A percentile compares a stretch with the other conserved stretches of the same genome.
Conservation (phyloP, 2,113 vertebrate genomes). For the Jaculus jaculus region DNA sequence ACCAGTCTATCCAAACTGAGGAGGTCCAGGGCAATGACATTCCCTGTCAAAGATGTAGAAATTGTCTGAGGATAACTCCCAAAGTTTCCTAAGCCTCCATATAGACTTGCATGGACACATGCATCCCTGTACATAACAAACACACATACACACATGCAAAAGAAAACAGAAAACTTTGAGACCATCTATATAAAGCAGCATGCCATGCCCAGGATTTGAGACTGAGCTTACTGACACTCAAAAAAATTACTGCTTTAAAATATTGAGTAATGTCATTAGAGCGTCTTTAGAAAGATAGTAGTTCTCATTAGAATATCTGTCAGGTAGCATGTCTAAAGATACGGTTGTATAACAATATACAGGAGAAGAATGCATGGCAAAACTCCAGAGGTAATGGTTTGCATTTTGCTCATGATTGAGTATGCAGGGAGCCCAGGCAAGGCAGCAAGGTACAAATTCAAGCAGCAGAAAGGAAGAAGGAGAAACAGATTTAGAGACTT, state of each 20-base stretch:
- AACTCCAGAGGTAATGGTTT: not conserved
- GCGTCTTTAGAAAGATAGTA: constrained; percentile 6
- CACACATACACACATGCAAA: too few species aligned
- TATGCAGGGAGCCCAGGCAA: not conserved
- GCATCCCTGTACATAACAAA: too few species aligned
- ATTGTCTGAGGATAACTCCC: too few species aligned
- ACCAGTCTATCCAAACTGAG: too few species aligned
- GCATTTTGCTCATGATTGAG: not conserved
- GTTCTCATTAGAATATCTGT: not conserved
- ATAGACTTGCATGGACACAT: too few species aligned
- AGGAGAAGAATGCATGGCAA: not conserved
- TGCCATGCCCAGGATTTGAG: not conserved
- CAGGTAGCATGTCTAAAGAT: not conserved
- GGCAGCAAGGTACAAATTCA: not conserved
- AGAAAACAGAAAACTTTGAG: too few species aligned
- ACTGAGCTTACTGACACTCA: not conserved
- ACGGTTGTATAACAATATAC: not conserved
- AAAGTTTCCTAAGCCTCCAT: too few species aligned
- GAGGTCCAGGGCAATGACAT: too few species aligned
- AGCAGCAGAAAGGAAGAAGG: not conserved
- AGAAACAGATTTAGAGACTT: not conserved
- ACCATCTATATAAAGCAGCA: not conserved
- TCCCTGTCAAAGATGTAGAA: too few species aligned
- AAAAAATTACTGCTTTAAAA: not conserved
- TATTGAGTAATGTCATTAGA: not conserved